These are phyloP conservation scores for Endomychus coccineus DNA, from an alignment of 2,888 invertebrate species.

Conservation along the genomic window DNA sequence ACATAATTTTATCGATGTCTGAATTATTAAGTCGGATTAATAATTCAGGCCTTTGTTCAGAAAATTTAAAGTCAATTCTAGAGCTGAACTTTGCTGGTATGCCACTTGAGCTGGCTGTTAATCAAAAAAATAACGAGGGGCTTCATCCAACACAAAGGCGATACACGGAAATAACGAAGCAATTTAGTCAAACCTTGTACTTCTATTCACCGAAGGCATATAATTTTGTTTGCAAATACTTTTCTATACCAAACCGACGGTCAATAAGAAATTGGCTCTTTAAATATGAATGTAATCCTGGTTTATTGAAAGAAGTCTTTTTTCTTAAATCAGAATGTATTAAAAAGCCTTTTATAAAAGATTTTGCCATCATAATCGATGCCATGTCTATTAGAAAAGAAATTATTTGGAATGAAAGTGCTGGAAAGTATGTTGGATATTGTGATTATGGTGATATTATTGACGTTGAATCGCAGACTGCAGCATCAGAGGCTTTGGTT, in stretches of 20 bases:
- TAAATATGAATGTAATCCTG: conserved; percentile 22
- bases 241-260: conserved; percentile 21
- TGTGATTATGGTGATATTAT: conserved; percentile 18
- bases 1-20: no score
- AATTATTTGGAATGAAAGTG: conserved; percentile 9
- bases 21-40: no score
- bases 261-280: conserved; percentile 17
- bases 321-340: conserved; percentile 19
- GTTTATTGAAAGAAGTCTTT: conserved; percentile 17
- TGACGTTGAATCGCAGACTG: conserved; percentile 15
- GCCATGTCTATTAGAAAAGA: conserved; percentile 10
- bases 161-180: conserved; percentile 6
- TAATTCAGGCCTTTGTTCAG: no score
- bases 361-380: conserved; percentile 18
- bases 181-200: conserved; percentile 8
- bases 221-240: conserved; percentile 19
- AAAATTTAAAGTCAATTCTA: no score
- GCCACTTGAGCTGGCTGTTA: no score
- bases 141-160: conserved; percentile 3
- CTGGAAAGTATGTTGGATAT: conserved; percentile 16
- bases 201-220: conserved; percentile 24
- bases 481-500: conserved; percentile 18
- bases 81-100: no score
- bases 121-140: no score
- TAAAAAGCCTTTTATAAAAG: conserved; percentile 16